These are phyloP conservation scores for Crotalus tigris DNA, from an alignment of 2,113 vertebrate species.

Conservation along the genomic window DNA sequence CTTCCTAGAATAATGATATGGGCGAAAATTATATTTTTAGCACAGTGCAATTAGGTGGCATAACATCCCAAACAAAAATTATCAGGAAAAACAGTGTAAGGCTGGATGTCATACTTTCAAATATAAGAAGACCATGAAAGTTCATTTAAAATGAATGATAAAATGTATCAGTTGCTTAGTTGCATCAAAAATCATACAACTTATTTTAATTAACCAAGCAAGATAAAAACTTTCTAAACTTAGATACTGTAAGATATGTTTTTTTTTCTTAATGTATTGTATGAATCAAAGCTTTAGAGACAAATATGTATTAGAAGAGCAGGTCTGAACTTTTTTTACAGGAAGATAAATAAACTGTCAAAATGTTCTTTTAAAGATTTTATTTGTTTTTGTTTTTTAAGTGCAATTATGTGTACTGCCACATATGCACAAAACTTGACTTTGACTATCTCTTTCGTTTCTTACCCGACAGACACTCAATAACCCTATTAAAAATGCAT, in stretches of 20 bases:
- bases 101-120: not conserved
- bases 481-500: not conserved
- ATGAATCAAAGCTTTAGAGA: not conserved
- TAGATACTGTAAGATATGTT: not conserved
- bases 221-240: not conserved
- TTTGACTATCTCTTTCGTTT: not conserved
- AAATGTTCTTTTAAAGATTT: not conserved
- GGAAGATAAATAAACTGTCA: not conserved
- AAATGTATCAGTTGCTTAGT: not conserved
- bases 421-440: not conserved
- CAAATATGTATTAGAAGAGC: not conserved
- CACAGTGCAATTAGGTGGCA: not conserved
- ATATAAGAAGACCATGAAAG: not conserved
- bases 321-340: not conserved
- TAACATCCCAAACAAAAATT: not conserved
- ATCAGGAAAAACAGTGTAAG: not conserved
- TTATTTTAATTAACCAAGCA: not conserved
- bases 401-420: not conserved
- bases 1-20: not conserved
- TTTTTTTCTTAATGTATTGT: not conserved
- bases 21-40: not conserved
- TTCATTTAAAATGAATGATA: not conserved
- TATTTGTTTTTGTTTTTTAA: not conserved
- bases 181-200: not conserved
- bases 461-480: not conserved